A percentile compares a stretch with the other conserved stretches of the same genome.
Conservation (phyloP, 2,113 vertebrate species). For the Ictalurus punctatus region DNA sequence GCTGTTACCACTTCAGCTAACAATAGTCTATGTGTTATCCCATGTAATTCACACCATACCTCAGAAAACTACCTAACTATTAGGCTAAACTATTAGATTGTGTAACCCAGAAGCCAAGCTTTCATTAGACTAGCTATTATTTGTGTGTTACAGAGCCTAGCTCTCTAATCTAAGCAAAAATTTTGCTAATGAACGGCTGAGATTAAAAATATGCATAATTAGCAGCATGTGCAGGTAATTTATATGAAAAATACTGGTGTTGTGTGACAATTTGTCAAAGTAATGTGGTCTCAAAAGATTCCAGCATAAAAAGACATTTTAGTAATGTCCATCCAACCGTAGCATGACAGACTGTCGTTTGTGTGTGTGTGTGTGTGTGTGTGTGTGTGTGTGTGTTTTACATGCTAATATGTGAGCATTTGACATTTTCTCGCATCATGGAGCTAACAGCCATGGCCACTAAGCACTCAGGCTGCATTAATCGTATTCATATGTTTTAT, state of each 20-base stretch:
- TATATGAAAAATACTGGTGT: neutral
- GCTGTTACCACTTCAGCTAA: neutral
- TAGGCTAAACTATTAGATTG: neutral
- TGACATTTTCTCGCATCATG: neutral
- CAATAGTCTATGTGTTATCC: neutral
- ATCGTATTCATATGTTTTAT: neutral
- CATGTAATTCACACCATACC: neutral
- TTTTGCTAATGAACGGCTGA: neutral
- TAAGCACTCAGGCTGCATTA: neutral
- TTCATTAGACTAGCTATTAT: neutral
- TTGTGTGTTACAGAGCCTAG: neutral
- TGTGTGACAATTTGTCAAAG: neutral
- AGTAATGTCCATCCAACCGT: neutral
- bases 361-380: constrained; percentile 4
- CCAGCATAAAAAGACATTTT: neutral
- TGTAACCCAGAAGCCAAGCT: neutral
- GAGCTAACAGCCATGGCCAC: neutral
- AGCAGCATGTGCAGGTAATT: neutral
- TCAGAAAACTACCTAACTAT: neutral
- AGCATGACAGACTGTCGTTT: neutral
- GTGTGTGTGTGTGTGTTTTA: neutral
- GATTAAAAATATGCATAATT: neutral
- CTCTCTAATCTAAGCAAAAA: neutral
- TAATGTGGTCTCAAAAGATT: neutral
- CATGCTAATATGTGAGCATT: neutral